Evolutionary conservation across 2,113 vertebrate genomes (phyloP).

Genomic region (Struthidea cinerea): DNA sequence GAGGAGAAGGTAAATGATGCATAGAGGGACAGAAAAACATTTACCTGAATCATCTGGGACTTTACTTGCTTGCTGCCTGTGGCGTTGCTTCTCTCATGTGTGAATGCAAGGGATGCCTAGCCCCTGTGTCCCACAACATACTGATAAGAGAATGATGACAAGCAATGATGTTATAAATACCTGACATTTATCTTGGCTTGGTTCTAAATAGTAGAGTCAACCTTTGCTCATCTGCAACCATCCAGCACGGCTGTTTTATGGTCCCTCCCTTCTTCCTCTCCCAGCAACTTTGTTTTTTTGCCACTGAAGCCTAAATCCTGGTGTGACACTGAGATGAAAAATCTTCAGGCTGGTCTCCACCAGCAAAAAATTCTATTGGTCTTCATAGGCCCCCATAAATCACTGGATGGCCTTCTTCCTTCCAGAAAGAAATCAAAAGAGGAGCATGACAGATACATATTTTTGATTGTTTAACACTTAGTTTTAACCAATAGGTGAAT

Average conservation of each 20-base stretch:
- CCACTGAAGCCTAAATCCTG: neutral
- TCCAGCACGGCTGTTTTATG: neutral
- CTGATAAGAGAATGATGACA: neutral
- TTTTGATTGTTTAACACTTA: neutral
- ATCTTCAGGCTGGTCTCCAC: neutral
- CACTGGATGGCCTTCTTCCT: neutral
- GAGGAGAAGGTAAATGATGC: neutral
- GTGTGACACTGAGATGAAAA: neutral
- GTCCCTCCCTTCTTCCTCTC: neutral
- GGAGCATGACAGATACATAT: neutral
- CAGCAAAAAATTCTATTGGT: neutral
- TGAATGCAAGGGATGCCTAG: neutral
- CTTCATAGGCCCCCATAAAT: neutral
- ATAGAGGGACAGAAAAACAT: neutral
- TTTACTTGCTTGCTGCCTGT: neutral
- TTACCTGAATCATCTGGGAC: neutral
- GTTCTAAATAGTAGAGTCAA: neutral
- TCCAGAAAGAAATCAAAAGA: neutral
- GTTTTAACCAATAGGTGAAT: neutral
- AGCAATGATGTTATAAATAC: neutral
- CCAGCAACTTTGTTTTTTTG: neutral
- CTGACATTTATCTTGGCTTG: neutral
- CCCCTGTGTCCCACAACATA: neutral
- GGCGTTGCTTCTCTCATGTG: neutral
- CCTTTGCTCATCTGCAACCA: neutral